These are phyloP conservation scores for Ophiodon elongatus DNA, from an alignment of 2,113 vertebrate genomes.

Conservation along the genomic window DNA sequence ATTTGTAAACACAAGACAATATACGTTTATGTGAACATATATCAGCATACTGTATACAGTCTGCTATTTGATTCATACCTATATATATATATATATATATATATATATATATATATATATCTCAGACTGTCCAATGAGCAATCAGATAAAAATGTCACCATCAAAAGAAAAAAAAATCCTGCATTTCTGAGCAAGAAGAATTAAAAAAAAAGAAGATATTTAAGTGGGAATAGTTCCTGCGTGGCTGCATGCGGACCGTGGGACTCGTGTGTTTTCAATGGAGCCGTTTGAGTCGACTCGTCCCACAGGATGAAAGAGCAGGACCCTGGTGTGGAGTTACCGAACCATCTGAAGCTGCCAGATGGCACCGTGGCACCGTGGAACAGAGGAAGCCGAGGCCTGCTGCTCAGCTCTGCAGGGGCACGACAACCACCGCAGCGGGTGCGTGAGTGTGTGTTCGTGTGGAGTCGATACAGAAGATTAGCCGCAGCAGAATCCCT, in stretches of 20 bases:
- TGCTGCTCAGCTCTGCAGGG: constrained; percentile 56
- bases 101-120: neutral
- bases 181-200: neutral
- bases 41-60: too few relatives aligned
- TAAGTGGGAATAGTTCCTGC: neutral
- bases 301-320: constrained; percentile 49
- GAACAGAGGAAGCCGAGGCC: constrained; percentile 57
- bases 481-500: constrained; percentile 48
- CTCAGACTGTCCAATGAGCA: neutral
- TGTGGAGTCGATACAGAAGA: constrained; percentile 23
- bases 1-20: neutral
- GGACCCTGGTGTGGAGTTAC: constrained; percentile 51
- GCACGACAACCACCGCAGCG: constrained; percentile 17
- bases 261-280: neutral
- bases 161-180: too few relatives aligned
- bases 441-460: constrained; percentile 33
- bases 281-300: neutral
- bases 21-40: neutral
- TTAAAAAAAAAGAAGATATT: neutral
- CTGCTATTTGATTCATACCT: neutral
- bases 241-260: neutral
- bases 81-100: too few relatives aligned
- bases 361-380: constrained; percentile 64
- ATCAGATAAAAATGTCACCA: neutral
- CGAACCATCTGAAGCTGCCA: constrained; percentile 66